These are phyloP conservation scores for Pecten maximus DNA, from an alignment of 2,888 invertebrate species.

Conservation along the genomic window DNA sequence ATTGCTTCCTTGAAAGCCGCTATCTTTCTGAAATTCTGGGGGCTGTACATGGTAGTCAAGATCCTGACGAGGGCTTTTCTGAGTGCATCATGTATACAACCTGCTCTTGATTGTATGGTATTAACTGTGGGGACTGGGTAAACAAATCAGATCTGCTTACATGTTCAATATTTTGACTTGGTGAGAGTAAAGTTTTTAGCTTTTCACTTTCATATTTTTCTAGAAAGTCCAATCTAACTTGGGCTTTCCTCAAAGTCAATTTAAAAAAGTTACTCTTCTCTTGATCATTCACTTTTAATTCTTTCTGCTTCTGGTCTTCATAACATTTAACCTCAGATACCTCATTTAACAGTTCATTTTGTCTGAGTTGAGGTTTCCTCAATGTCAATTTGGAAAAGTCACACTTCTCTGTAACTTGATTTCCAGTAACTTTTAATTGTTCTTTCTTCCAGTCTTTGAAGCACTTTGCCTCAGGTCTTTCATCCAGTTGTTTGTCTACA, in stretches of 20 bases:
- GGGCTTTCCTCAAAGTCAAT: neutral
- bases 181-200: neutral
- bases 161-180: neutral
- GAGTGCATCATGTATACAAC: neutral
- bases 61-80: neutral
- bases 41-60: neutral
- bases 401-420: no score
- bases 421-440: no score
- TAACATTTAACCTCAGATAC: no score
- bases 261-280: neutral
- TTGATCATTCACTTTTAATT: neutral
- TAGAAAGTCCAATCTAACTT: neutral
- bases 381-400: no score
- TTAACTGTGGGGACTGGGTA: neutral
- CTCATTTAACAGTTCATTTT: no score
- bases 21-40: neutral
- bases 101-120: neutral
- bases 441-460: neutral
- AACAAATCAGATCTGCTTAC: neutral
- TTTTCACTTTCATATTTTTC: slow-evolving; percentile 17
- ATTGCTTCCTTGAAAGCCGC: neutral
- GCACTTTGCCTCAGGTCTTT: neutral
- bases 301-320: no score
- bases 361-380: no score
- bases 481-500: neutral